Base-by-base conservation (phyloP, 2,113 vertebrate species). In the Anhinga rufa region DNA sequence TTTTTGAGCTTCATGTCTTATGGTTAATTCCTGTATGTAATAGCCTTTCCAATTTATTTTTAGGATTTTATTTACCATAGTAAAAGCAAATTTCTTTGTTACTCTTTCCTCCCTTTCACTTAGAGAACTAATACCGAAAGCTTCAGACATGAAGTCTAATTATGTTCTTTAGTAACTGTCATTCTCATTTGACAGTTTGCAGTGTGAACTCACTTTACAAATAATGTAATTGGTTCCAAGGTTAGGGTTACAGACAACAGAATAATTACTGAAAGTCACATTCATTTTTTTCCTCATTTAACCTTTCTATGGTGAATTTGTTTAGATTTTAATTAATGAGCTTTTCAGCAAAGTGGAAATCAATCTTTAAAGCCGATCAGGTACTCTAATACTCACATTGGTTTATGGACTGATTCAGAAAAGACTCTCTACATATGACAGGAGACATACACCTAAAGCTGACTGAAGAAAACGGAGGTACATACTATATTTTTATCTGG, bases 21-120 rank as follows among this genome's bases (percentile, higher is more conserved):
- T n/a, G 65, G 55, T 42, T 86, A 93, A 78, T 92, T 78, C 29
- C 55, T 55, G 9, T 54, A 40, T 16, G 9, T 61, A 90, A 88
- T n/a, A 88, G 20, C 10, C 74, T 78, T 95, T 93, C 44, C 38
- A 80, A 88, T 77, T 76, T 91, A 92, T 93, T 94, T 93, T 94
- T 93, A 82, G 72, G 55, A 86, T 74, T 81, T 93, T 71, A 69
- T 81, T 95, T 80, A 88, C 76, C 54, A 25, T 24, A 80, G 61
- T 61, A 81, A 90, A 93, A 86, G 12, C n/a, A 93, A 90, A 93
- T 85, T 90, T 34, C 61, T 80, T 69, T 8, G 2, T 34, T 95
- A 31, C 34, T 90, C 5, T 75, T 88, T 88, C 60, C 19, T 62
- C 17, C 9, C 25, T 87, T 91, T 78, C 72, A 76, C 54, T 86